These are phyloP conservation scores for Saccostrea cuccullata DNA, from an alignment of 1,140 invertebrate species.

Conservation along the genomic window DNA sequence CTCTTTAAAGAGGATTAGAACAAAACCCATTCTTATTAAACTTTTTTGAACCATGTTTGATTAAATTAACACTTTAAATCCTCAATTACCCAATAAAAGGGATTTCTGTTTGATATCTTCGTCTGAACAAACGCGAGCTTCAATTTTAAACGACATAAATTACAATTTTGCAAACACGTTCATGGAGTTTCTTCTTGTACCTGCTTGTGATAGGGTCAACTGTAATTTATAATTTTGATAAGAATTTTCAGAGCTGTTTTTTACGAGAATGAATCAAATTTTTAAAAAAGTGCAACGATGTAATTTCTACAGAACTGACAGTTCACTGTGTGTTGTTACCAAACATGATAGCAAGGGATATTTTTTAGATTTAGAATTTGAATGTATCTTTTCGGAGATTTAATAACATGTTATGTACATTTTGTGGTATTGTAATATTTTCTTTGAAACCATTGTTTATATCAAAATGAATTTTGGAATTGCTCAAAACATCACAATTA, in stretches of 20 bases:
- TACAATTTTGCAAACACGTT: conserved; percentile 25
- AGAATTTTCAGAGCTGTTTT: conserved; percentile 30
- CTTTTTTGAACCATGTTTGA: conserved; percentile 37
- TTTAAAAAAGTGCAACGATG: not conserved
- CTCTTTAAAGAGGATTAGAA: conserved; percentile 1
- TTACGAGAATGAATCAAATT: conserved; percentile 1
- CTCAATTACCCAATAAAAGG: conserved; percentile 33
- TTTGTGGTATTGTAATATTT: no score
- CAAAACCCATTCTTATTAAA: conserved; percentile 31
- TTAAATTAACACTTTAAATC: conserved; percentile 33
- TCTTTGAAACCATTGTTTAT: no score
- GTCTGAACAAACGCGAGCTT: conserved; percentile 3
- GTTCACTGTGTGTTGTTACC: not conserved
- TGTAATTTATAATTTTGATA: conserved; percentile 33
- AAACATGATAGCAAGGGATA: not conserved
- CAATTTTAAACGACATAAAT: conserved; percentile 36
- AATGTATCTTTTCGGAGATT: not conserved
- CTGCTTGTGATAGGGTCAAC: conserved; percentile 2
- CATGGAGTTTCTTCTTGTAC: conserved; percentile 12
- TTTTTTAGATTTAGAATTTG: not conserved
- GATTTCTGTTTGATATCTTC: not conserved
- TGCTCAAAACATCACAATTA: no score
- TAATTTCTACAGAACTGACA: not conserved
- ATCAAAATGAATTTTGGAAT: no score
- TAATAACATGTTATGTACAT: no score